These are phyloP conservation scores for Terrapene triunguis DNA, from an alignment of 2,113 vertebrate species.

Conservation along the genomic window DNA sequence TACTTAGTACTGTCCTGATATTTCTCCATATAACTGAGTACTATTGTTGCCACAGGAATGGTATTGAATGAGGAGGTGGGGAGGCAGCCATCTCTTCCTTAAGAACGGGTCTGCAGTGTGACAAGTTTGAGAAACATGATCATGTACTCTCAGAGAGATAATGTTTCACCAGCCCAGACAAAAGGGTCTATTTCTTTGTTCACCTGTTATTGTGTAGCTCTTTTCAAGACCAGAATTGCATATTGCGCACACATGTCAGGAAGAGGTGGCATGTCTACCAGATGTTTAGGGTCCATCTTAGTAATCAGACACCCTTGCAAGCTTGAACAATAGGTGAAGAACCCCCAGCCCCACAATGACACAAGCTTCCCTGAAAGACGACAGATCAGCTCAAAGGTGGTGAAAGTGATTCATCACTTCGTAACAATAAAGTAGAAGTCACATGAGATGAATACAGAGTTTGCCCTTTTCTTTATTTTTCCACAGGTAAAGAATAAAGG, in stretches of 20 bases:
- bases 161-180: slow-evolving; percentile 29
- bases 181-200: slow-evolving; percentile 3
- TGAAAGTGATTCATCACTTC: slow-evolving; percentile 68
- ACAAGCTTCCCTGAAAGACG: slow-evolving; percentile 58
- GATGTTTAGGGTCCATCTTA: slow-evolving; percentile 55
- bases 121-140: background rate
- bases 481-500: slow-evolving; percentile 41
- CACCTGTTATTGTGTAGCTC: slow-evolving; percentile 20
- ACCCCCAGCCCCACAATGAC: background rate
- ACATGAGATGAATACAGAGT: background rate
- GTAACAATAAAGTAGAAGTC: slow-evolving; percentile 34
- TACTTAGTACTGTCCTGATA: background rate
- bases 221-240: background rate
- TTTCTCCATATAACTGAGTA: background rate
- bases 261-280: slow-evolving; percentile 45
- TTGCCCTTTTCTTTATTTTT: slow-evolving; percentile 10
- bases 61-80: accelerated
- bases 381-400: slow-evolving; percentile 49
- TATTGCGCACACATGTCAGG: background rate
- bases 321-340: slow-evolving; percentile 45
- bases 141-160: background rate
- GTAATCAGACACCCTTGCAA: slow-evolving; percentile 46
- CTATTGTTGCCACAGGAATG: background rate
- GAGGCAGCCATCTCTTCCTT: background rate
- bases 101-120: background rate